Percentiles rank a stretch among this genome's conserved stretches.
Evolutionary conservation across 2,888 invertebrate genomes (phyloP).

Genomic region (Zygogramma bicolorata): DNA sequence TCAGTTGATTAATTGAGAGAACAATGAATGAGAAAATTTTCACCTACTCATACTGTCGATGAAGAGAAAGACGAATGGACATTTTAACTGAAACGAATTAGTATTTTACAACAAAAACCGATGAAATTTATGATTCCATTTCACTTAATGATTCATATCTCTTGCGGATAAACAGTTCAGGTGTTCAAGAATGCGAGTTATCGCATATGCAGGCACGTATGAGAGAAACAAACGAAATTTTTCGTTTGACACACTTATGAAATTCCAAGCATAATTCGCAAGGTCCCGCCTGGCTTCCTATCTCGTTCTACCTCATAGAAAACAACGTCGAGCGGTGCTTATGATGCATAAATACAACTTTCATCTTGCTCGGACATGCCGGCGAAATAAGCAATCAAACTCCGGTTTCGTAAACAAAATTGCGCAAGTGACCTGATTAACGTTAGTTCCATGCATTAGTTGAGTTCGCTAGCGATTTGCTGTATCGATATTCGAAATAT

Average conservation of each 20-base stretch:
- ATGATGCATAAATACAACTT: constrained; percentile 19
- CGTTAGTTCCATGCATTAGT: not conserved
- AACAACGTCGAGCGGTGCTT: not conserved
- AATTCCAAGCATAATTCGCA: constrained; percentile 55
- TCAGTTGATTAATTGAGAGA: no score
- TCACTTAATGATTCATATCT: not conserved
- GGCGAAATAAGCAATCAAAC: constrained; percentile 24
- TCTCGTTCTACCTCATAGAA: not conserved
- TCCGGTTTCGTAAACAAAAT: constrained; percentile 24
- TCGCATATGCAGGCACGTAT: not conserved
- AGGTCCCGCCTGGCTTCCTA: constrained; percentile 43
- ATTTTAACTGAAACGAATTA: not conserved
- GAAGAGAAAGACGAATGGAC: no score
- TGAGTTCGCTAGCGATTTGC: not conserved
- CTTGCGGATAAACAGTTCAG: not conserved
- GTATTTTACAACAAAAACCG: not conserved
- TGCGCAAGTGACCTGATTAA: constrained; percentile 21
- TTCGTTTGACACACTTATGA: constrained; percentile 52
- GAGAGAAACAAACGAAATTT: constrained; percentile 46
- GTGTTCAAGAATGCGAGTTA: not conserved
- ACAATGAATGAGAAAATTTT: no score
- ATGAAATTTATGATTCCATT: not conserved
- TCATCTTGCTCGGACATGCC: constrained; percentile 17
- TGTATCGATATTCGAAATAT: not conserved
- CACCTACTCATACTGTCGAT: no score